Percentiles rank a stretch among this genome's conserved stretches.
Conservation (phyloP, 2,113 vertebrate genomes). For the Phylloscopus trochiloides region DNA sequence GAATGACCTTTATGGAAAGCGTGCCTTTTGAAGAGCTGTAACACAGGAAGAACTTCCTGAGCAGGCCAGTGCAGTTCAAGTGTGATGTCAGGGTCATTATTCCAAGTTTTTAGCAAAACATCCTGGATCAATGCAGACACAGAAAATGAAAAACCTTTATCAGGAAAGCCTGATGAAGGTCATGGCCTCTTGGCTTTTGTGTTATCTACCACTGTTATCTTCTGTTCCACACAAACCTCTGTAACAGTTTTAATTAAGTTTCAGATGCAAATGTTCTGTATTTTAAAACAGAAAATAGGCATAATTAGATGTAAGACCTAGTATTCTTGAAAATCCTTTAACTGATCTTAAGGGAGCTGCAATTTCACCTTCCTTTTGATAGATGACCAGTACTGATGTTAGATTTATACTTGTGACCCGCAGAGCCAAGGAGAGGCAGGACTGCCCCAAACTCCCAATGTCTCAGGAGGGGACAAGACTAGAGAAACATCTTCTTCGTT, state of each 20-base stretch:
- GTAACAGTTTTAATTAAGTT: neutral
- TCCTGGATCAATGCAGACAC: slow-evolving; percentile 5
- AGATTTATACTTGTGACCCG: neutral
- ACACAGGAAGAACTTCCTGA: slow-evolving; percentile 35
- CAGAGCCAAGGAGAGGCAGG: neutral
- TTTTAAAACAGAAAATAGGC: neutral
- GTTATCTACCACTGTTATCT: neutral
- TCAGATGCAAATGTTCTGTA: neutral
- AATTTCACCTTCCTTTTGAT: neutral
- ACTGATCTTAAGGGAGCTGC: neutral
- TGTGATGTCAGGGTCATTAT: neutral
- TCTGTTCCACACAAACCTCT: neutral
- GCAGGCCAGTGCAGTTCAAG: neutral
- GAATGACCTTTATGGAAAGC: neutral
- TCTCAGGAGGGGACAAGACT: neutral
- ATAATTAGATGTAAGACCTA: neutral
- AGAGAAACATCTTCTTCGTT: neutral
- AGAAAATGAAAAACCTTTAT: neutral
- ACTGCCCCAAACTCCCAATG: neutral
- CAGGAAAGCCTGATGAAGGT: neutral
- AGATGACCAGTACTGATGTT: neutral
- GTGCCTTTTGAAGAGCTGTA: neutral
- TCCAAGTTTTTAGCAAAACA: slow-evolving; percentile 36
- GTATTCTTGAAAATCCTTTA: neutral
- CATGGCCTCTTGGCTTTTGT: neutral